Base-by-base conservation (phyloP, 2,888 invertebrate species). In the Epinotia bilunana region DNA sequence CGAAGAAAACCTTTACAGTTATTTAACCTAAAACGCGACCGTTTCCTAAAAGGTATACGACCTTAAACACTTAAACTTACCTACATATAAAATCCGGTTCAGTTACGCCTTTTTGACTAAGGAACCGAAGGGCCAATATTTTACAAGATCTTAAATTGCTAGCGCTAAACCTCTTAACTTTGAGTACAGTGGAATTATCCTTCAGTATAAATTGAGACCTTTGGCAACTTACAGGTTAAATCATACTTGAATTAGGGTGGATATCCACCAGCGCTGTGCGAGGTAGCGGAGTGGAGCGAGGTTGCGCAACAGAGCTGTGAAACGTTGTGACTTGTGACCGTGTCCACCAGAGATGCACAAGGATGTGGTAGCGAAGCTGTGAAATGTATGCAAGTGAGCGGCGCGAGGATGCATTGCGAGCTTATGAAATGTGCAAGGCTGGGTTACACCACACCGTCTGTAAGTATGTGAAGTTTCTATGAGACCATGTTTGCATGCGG, bases 111-210 rank as follows among this genome's bases (percentile, higher is more conserved):
- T 69, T 60, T 28, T 23, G 3, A 20, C 61, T 28, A 39, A 39
- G 39, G 43, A 33, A 65, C 58, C 58, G 69, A 70, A 60, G 62
- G 53, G 74, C 63, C 74, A 71, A 70, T 74, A 74, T 65, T 53
- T 74, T 74, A 74, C 60, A 49, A 23, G 64, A 64, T 60, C 49
- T 58, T 74, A 74, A 74, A 65, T 74, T 60, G 58, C 58, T 12
- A 33, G 53, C 70, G 64, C 60, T 71, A 74, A 64, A 73, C 49
- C 68, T 68, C 70, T 64, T 64, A 70, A 43, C 23, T 12, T 28
- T 7, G 23, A 70, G 16, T 58, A 28, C 58, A 28, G 23, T 28
- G 23, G 23, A 1, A 28, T 28, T 28, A 28, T 28, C 23, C 23
- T 3, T 28, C 46, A 46, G 18, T 65, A 11, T 60, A 5, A 28